A percentile compares a stretch with the other conserved stretches of the same genome.
These are phyloP conservation scores for Caretta caretta DNA, from an alignment of 2,113 vertebrate species.

Conservation along the genomic window DNA sequence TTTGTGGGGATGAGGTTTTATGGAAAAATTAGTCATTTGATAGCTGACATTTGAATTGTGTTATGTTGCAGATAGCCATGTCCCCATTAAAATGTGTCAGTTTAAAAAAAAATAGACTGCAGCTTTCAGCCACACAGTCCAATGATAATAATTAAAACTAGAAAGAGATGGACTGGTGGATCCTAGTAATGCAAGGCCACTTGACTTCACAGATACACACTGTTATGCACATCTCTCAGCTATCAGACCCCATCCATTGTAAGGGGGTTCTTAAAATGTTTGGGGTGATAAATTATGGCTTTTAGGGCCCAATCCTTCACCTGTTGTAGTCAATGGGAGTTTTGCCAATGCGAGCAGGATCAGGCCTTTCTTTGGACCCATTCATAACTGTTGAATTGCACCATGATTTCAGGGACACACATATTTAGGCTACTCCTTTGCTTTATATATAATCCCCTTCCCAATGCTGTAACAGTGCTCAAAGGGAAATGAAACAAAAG, in stretches of 20 bases:
- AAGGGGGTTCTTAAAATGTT: background rate
- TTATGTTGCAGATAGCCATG: background rate
- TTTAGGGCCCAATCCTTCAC: background rate
- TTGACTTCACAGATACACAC: background rate
- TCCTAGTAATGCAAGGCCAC: background rate
- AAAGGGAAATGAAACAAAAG: background rate
- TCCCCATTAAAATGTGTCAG: background rate
- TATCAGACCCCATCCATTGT: background rate
- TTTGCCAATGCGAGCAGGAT: background rate
- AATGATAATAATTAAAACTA: constrained; percentile 21
- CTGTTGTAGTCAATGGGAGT: background rate
- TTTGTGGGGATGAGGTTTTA: background rate
- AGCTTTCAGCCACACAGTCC: background rate
- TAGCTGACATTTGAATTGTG: background rate
- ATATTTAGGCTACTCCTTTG: background rate
- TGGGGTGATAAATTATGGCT: background rate
- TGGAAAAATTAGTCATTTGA: constrained; percentile 32
- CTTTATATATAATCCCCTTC: background rate
- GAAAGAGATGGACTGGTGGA: background rate
- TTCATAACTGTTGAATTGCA: background rate
- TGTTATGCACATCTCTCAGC: background rate
- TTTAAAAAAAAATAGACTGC: background rate
- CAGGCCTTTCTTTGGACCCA: background rate
- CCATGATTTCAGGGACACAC: background rate
- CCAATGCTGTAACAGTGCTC: background rate